Conservation (phyloP, 2,888 invertebrate species). For the Marronus borbonicus region DNA sequence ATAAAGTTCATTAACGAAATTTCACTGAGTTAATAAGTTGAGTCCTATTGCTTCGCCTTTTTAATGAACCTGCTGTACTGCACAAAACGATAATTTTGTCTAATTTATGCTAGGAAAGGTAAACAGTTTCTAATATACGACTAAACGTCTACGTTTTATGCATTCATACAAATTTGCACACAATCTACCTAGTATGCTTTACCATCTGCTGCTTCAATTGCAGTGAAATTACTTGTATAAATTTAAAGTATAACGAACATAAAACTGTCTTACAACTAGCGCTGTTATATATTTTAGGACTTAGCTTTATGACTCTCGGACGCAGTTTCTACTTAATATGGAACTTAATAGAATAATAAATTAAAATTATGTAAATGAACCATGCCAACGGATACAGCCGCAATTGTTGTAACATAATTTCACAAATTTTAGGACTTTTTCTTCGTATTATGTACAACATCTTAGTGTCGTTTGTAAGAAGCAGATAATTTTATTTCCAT, state of each 20-base stretch:
- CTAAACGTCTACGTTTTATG: background rate
- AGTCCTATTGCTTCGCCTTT: background rate
- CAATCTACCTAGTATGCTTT: constrained; percentile 15
- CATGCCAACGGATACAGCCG: background rate
- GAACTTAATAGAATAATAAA: too few species aligned
- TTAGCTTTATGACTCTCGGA: background rate
- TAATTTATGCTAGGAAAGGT: constrained; percentile 3
- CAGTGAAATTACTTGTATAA: constrained; percentile 13
- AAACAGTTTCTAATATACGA: too few species aligned
- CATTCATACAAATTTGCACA: constrained; percentile 12
- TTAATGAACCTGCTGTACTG: background rate
- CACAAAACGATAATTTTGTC: background rate
- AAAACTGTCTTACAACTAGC: background rate
- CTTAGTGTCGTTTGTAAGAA: too few species aligned
- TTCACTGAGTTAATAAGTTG: too few species aligned
- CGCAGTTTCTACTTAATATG: too few species aligned
- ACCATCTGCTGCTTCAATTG: constrained; percentile 19
- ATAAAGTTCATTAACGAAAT: too few species aligned
- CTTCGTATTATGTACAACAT: too few species aligned
- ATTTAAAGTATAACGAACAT: constrained; percentile 5
- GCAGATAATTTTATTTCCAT: too few species aligned
- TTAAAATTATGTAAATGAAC: too few species aligned
- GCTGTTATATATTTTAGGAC: background rate
- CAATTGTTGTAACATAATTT: background rate
- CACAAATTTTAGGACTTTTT: too few species aligned